Conservation (phyloP, 1,140 invertebrate genomes). For the Stegodyphus dumicola region DNA sequence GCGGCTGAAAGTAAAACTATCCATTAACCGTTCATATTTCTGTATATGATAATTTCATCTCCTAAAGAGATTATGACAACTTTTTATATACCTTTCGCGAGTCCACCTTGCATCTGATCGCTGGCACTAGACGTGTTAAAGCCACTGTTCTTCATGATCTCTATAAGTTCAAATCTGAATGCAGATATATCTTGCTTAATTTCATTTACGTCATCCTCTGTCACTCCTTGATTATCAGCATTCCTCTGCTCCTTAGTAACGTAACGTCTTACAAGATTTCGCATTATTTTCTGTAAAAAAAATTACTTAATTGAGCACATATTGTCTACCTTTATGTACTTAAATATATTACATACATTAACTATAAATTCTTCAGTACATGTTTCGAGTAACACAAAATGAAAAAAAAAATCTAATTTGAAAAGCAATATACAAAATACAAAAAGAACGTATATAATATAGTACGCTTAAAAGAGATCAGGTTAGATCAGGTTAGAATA, state of each 20-base stretch:
- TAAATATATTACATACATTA: slow-evolving; percentile 20
- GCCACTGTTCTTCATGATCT: slow-evolving; percentile 92
- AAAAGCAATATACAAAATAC: no score
- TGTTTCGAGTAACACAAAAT: no score
- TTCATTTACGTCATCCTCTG: slow-evolving; percentile 98
- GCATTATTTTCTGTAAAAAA: slow-evolving; percentile 84
- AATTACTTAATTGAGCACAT: slow-evolving; percentile 10
- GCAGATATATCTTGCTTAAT: slow-evolving; percentile 98
- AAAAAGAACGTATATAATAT: no score
- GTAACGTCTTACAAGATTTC: slow-evolving; percentile 93
- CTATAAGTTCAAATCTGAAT: slow-evolving; percentile 93
- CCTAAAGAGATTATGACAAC: no score
- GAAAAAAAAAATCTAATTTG: no score
- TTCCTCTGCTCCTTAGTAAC: slow-evolving; percentile 95
- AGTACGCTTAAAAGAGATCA: no score
- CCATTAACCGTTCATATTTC: no score
- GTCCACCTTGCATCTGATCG: slow-evolving; percentile 69
- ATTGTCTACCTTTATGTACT: background rate
- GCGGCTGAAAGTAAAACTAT: no score
- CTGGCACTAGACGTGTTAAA: slow-evolving; percentile 89
- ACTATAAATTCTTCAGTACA: background rate
- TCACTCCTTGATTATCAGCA: slow-evolving; percentile 94
- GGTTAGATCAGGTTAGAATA: no score
- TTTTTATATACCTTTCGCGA: slow-evolving; percentile 34
- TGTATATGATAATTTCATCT: no score